These are phyloP conservation scores for Thamnaconus septentrionalis DNA, from an alignment of 2,113 vertebrate genomes.

Conservation along the genomic window DNA sequence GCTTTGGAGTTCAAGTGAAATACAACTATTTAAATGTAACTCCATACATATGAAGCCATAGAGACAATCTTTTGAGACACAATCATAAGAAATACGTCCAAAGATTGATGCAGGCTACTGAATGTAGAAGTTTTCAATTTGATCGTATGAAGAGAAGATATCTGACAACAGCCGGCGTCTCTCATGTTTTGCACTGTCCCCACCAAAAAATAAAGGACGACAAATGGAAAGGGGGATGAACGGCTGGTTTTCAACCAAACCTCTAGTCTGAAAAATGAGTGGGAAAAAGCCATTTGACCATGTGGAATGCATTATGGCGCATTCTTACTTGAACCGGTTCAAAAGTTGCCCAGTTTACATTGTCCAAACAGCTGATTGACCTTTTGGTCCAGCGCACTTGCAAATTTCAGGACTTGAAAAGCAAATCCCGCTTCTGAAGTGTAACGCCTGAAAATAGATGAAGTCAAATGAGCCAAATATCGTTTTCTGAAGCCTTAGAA, in stretches of 20 bases:
- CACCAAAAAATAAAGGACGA: not conserved
- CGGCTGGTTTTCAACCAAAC: too few species aligned
- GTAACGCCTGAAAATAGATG: not conserved
- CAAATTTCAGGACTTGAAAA: not conserved
- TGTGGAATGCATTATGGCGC: too few species aligned
- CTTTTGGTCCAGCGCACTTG: not conserved
- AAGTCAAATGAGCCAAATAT: not conserved
- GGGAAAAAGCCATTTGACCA: too few species aligned
- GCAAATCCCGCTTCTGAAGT: not conserved
- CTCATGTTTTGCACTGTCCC: conserved; percentile 13
- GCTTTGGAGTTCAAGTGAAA: conserved; percentile 7
- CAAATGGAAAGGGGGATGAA: too few species aligned
- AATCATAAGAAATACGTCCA: conserved; percentile 42
- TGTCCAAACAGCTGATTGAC: not conserved
- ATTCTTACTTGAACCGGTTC: too few species aligned
- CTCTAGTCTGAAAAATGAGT: too few species aligned
- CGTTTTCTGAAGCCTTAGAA: too few species aligned
- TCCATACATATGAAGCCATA: conserved; percentile 59
- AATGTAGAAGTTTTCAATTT: conserved; percentile 49
- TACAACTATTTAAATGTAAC: conserved; percentile 32
- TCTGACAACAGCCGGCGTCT: conserved; percentile 5
- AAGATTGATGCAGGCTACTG: conserved; percentile 55
- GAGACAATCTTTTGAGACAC: conserved; percentile 52
- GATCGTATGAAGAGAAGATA: conserved; percentile 19
- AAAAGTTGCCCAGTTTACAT: too few species aligned